Base-by-base conservation (phyloP, 2,888 invertebrate genomes). In the Hanleya hanleyi region DNA sequence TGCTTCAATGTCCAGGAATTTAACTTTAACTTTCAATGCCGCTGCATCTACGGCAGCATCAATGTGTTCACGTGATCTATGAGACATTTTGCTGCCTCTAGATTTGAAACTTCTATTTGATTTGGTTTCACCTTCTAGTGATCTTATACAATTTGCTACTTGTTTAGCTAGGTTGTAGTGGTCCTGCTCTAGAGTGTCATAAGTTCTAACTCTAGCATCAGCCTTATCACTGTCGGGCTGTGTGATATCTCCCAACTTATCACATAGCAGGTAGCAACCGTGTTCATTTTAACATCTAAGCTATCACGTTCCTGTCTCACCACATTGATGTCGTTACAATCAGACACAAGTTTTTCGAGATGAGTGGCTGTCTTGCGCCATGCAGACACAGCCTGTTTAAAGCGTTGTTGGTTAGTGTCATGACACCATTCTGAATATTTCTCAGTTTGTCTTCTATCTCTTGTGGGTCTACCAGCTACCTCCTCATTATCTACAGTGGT, bases 1-100 rank as follows among this genome's bases (percentile, higher is more conserved):
- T 35, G 61, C 41, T 50, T 73, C 73, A 35, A 22, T 22, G 32
- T 73, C 73, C n/a, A 64, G 29, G 36, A 36, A 73, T 38, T 65
- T 69, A 18, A 71, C 22, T 57, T 67, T 65, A 50, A 69, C 49
- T 22, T 49, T 69, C 62, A 73, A 65, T 22, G 33, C 38, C 9
- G 69, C 69, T 29, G 65, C 69, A 15, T 69, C 69, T 37, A 51
- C 33, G 18, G 64, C 64, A 18, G 36, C 64, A 9, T 64, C 35
- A 12, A 35, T 33, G 41, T 41, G 41, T 12, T 41, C 41, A 41
- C 41, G 41, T 41, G 41, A 41, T 18, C 41, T 41, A 18, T 18
- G 9, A 18, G 41, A 41, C 41, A 18, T 18, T 41, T 18, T 41
- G 18, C 41, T 41, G 18, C 41, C 18, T 41, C 41, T 41, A 9